Conservation (phyloP, 1,140 invertebrate genomes). For the Whitmania pigra region DNA sequence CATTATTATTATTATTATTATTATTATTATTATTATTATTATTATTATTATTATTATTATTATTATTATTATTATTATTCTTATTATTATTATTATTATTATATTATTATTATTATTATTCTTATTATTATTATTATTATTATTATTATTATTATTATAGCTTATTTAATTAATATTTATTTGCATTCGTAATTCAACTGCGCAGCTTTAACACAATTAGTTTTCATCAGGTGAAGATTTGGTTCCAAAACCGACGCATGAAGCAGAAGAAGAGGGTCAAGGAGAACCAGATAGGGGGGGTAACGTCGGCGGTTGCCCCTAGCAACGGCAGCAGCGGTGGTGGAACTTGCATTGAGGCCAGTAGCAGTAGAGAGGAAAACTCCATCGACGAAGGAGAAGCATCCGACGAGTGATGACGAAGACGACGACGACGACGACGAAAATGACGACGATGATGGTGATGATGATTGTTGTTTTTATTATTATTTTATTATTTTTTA, state of each 20-base stretch:
- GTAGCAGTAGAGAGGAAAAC: conserved; percentile 11
- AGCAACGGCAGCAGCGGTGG: neutral
- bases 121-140: no score
- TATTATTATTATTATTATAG: neutral
- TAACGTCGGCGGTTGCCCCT: neutral
- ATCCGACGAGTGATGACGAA: neutral
- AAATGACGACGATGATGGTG: no score
- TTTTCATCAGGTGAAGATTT: conserved; percentile 82
- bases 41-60: no score
- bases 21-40: no score
- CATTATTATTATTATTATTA: no score
- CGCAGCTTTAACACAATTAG: neutral
- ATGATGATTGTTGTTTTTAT: no score
- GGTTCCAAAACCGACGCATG: conserved; percentile 70
- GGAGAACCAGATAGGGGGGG: conserved; percentile 48
- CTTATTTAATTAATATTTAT: no score
- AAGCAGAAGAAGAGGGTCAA: conserved; percentile 77
- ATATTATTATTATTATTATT: no score
- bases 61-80: no score
- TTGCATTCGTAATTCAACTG: neutral
- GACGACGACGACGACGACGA: neutral
- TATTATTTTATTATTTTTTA: no score
- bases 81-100: no score
- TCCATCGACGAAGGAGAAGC: conserved; percentile 10
- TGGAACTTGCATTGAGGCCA: conserved; percentile 8